These are phyloP conservation scores for Rhincodon typus DNA, from an alignment of 2,797 vertebrate species.

Conservation along the genomic window DNA sequence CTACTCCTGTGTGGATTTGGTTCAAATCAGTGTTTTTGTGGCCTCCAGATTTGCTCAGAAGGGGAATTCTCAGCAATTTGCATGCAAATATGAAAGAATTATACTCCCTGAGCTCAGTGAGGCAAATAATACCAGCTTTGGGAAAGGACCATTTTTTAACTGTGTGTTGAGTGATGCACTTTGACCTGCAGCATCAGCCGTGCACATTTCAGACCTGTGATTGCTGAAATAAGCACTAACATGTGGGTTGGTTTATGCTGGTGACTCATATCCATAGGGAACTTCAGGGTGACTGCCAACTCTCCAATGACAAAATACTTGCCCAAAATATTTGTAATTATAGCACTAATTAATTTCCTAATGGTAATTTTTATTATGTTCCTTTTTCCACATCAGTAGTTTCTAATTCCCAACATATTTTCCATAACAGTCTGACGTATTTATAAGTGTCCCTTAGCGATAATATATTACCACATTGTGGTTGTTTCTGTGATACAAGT, in stretches of 20 bases:
- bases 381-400: not conserved
- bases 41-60: not conserved
- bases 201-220: not conserved
- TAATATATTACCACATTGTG: not conserved
- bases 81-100: not conserved
- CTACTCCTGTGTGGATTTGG: not conserved
- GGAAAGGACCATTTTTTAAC: not conserved
- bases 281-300: not conserved
- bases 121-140: not conserved
- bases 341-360: slow-evolving; percentile 26
- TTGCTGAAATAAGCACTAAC: not conserved
- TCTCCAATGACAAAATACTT: not conserved
- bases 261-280: slow-evolving; percentile 13
- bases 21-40: not conserved
- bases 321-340: slow-evolving; percentile 13
- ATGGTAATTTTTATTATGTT: slow-evolving; percentile 11
- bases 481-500: not conserved
- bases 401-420: slow-evolving; percentile 9
- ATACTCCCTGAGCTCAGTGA: not conserved
- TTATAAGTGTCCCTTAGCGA: not conserved
- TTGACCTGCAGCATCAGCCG: not conserved
- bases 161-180: not conserved
- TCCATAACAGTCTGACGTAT: not conserved
- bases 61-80: not conserved
- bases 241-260: not conserved